Evolutionary conservation across 2,113 vertebrate genomes (phyloP), one percentile per base, ranked within the genome.

Genomic region (Tympanuchus pallidicinctus): DNA sequence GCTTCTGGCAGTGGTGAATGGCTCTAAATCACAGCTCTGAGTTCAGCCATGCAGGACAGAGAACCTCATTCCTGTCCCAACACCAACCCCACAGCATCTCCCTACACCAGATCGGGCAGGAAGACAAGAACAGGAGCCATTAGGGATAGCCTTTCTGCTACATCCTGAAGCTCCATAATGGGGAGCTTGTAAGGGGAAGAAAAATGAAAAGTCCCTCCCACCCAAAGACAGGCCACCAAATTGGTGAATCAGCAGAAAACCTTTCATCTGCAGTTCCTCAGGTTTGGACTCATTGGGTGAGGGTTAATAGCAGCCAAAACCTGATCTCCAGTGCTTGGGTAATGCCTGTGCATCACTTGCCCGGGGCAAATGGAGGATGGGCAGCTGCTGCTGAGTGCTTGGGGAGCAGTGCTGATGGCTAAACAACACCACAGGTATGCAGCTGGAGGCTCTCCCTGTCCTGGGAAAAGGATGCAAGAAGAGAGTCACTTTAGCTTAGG

Each of bases 21-120:
- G 94, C 93, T 94, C 93, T 88, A 94, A 95, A 95, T 95, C 94
- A 94, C 85, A 88, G 48, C 88, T 67, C 2, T 0, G 11, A 2
- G 27, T 54, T 86, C 4, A 2, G 94, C 89, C 27, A 54, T 2
- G 1, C 3, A 1, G 85, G 91, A 45, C 59, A 38, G 79, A 72
- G 76, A 91, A 54, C 63, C 93, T 95, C 94, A 91, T 92, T 95
- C 45, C 5, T 64, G 59, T 74, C 79, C 78, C 40, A 78, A 40
- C 30, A 5, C 36, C 12, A 42, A 14, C 78, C 70, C n/a, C 38
- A 47, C 82, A 1, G 75, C 56, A 17, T 16, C 64, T 66, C 56
- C 79, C 1, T 0, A 6, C 69, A 86, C 25, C 1, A 3, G 3
- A 47, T 43, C 1, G 82, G 88, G 73, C 86, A 90, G 79, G 56